Evolutionary conservation across 2,797 vertebrate species (phyloP).

Genomic region (Artibeus lituratus): DNA sequence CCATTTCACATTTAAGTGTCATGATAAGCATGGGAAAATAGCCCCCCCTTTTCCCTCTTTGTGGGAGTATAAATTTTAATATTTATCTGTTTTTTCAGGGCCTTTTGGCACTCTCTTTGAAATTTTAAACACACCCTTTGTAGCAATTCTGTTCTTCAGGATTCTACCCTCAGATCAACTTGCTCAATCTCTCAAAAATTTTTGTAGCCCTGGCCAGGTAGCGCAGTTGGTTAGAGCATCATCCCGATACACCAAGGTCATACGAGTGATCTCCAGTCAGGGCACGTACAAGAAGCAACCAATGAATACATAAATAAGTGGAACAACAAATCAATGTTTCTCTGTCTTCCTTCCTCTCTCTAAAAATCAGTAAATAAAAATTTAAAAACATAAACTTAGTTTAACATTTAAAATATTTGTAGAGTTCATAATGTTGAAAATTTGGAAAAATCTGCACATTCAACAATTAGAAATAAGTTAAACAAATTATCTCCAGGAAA

Average conservation of each 20-base stretch:
- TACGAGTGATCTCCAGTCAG: too few relatives aligned
- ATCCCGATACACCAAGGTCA: too few relatives aligned
- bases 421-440: not conserved
- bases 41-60: not conserved
- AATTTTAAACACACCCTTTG: not conserved
- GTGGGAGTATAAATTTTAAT: not conserved
- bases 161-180: not conserved
- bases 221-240: too few relatives aligned
- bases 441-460: not conserved
- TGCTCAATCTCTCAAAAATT: not conserved
- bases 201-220: not conserved
- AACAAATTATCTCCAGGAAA: not conserved
- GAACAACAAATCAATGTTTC: too few relatives aligned
- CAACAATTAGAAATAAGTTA: not conserved
- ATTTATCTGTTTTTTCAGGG: not conserved
- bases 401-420: not conserved
- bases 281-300: too few relatives aligned
- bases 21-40: not conserved
- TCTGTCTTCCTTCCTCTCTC: too few relatives aligned
- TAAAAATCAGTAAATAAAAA: too few relatives aligned
- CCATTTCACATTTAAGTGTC: not conserved
- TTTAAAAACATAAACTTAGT: too few relatives aligned
- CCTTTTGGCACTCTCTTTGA: not conserved
- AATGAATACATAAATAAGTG: too few relatives aligned
- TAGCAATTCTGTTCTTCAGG: not conserved